phyloP scores from a whole-genome alignment of 2,113 vertebrate genomes.

The Nibea albiflora region DNA sequence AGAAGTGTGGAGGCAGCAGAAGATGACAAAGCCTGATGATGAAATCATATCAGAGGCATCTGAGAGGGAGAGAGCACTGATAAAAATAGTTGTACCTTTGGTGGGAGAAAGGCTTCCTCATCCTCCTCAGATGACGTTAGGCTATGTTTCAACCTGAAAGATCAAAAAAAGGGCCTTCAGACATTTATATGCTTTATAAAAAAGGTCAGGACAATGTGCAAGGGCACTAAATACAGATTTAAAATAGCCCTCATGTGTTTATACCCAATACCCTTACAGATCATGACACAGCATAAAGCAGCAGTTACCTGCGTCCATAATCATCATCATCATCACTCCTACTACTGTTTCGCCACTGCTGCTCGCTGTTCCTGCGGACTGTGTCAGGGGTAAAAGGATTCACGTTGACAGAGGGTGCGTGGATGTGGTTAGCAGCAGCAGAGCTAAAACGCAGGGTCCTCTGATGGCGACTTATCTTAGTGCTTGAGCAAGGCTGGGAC shows the following conservation, averaged over 20 bases:
- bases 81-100: constrained; percentile 70
- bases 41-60: constrained; percentile 41
- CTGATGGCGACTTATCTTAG: constrained; percentile 77
- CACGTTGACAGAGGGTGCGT: constrained; percentile 88
- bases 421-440: constrained; percentile 40
- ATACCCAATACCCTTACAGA: background rate
- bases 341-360: constrained; percentile 82
- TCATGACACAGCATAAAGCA: background rate
- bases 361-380: constrained; percentile 72
- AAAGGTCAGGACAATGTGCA: background rate
- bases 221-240: background rate
- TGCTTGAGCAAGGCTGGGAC: constrained; percentile 77
- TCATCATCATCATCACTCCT: constrained; percentile 77
- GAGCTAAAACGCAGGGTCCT: constrained; percentile 76
- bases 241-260: background rate
- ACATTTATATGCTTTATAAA: constrained; percentile 1
- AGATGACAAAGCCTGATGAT: constrained; percentile 66
- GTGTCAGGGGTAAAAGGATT: constrained; percentile 96
- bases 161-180: constrained; percentile 34
- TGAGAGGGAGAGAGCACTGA: constrained; percentile 26
- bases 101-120: constrained; percentile 78
- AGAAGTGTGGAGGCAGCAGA: constrained; percentile 55
- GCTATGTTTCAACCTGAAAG: constrained; percentile 81
- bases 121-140: constrained; percentile 81
- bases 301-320: constrained; percentile 69